Percentiles rank a stretch among this genome's conserved stretches.
Conservation (phyloP, 53 echinoderm and acorn worm species). For the Holothuria leucospilota region DNA sequence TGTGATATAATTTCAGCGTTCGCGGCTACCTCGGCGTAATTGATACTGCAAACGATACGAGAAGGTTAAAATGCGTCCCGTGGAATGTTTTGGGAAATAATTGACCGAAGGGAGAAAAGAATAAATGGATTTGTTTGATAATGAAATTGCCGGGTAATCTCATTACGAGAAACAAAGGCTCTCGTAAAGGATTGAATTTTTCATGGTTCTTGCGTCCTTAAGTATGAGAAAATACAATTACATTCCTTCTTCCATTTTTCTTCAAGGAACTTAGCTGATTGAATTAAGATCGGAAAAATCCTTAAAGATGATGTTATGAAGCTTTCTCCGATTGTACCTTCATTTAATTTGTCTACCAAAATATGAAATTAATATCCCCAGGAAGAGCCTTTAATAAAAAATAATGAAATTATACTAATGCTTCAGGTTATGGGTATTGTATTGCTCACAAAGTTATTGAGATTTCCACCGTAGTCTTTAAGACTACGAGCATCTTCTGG, state of each 20-base stretch:
- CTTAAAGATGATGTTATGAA: slow-evolving; percentile 42
- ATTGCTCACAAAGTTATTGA: slow-evolving; percentile 50
- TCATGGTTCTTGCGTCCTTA: slow-evolving; percentile 43
- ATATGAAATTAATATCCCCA: slow-evolving; percentile 53
- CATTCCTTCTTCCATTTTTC: slow-evolving; percentile 1
- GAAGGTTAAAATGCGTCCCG: slow-evolving; percentile 38
- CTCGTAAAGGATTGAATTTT: slow-evolving; percentile 40
- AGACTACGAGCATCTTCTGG: too few relatives aligned
- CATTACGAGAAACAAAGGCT: slow-evolving; percentile 47
- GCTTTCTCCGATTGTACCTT: slow-evolving; percentile 41
- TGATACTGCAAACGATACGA: slow-evolving; percentile 40
- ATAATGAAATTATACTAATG: slow-evolving; percentile 39
- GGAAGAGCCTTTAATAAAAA: slow-evolving; percentile 38
- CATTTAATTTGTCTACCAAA: slow-evolving; percentile 53
- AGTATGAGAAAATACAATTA: slow-evolving; percentile 53
- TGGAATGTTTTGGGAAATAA: slow-evolving; percentile 49
- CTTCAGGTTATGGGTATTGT: slow-evolving; percentile 38
- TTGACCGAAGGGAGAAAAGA: slow-evolving; percentile 47
- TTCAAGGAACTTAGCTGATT: slow-evolving; percentile 28
- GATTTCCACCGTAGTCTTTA: not conserved
- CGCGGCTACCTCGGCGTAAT: slow-evolving; percentile 35
- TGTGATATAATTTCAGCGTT: slow-evolving; percentile 48
- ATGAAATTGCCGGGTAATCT: slow-evolving; percentile 52
- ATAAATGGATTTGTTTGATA: slow-evolving; percentile 55
- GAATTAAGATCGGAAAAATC: slow-evolving; percentile 43